A percentile compares a stretch with the other conserved stretches of the same genome.
Conservation (phyloP, 2,797 vertebrate species). For the Crenuchus spilurus region DNA sequence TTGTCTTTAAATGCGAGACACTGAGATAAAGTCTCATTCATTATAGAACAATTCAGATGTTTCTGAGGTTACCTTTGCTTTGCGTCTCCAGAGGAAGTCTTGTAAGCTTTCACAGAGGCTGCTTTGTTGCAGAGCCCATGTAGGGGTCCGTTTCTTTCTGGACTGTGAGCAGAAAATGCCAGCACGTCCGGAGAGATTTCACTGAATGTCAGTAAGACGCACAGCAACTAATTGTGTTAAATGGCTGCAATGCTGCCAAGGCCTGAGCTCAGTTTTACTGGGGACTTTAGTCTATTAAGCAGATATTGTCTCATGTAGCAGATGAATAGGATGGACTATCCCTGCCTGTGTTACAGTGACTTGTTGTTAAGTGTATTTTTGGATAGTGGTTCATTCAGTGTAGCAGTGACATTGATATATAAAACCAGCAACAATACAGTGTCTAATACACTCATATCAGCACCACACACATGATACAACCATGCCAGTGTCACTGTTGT, state of each 20-base stretch:
- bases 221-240: background rate
- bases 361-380: no score
- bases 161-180: background rate
- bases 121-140: background rate
- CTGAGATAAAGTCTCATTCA: background rate
- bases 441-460: no score
- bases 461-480: no score
- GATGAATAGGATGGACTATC: no score
- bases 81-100: background rate
- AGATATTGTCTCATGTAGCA: no score
- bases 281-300: no score
- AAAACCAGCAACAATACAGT: no score
- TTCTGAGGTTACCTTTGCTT: background rate
- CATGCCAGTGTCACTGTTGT: no score
- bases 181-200: background rate
- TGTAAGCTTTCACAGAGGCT: background rate
- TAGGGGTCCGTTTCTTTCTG: background rate
- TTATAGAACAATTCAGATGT: background rate
- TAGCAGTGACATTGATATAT: no score
- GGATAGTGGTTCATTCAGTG: no score
- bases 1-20: no score
- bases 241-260: background rate
- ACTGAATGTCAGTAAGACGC: background rate
- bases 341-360: no score
- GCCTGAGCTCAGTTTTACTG: background rate